Evolutionary conservation across 2,888 invertebrate genomes (phyloP).

Genomic region (Biston betularia): DNA sequence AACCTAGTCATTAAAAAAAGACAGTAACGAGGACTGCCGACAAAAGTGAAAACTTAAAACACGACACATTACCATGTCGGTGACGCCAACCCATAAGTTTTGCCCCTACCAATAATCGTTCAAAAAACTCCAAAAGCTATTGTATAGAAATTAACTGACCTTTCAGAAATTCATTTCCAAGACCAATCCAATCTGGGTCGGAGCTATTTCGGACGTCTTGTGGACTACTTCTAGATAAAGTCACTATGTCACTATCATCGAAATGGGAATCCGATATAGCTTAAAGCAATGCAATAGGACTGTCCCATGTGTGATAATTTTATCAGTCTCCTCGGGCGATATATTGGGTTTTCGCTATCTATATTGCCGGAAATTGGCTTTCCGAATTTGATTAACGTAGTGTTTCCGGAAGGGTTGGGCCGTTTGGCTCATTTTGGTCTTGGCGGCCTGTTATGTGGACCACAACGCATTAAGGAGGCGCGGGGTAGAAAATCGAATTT

Average conservation of each 20-base stretch:
- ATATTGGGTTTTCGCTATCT: constrained; percentile 75
- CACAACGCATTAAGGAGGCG: constrained; percentile 71
- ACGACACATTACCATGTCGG: too few species aligned
- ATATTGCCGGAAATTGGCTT: constrained; percentile 73
- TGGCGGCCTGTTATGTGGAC: constrained; percentile 59
- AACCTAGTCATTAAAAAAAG: too few species aligned
- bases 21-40: too few species aligned
- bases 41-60: too few species aligned
- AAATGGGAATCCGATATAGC: constrained; percentile 39
- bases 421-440: constrained; percentile 30
- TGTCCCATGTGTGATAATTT: constrained; percentile 58
- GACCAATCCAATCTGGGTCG: constrained; percentile 34
- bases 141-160: constrained; percentile 7
- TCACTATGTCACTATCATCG: constrained; percentile 23
- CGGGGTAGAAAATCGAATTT: constrained; percentile 82
- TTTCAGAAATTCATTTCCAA: constrained; percentile 13
- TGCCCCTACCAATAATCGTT: too few species aligned
- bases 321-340: constrained; percentile 65
- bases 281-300: constrained; percentile 41
- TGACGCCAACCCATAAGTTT: too few species aligned
- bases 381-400: constrained; percentile 80
- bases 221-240: constrained; percentile 10
- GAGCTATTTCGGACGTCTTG: constrained; percentile 8
- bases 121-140: not conserved
- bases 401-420: constrained; percentile 76